Base-by-base conservation (phyloP, 2,888 invertebrate genomes). In the Choristoneura rosaceana region DNA sequence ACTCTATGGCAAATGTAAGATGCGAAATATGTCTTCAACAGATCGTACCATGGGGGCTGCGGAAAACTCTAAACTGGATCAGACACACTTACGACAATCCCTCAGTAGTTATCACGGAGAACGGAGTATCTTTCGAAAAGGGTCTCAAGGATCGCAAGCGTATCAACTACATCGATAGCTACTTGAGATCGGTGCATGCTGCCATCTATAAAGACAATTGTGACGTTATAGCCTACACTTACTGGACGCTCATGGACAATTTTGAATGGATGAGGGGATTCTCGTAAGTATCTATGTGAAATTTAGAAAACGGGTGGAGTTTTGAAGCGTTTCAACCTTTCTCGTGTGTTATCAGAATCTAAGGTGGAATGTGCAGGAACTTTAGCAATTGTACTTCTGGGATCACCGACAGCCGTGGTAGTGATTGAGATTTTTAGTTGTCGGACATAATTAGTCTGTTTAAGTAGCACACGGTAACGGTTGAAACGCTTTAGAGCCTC, bases 181-280 rank as follows among this genome's bases (percentile, higher is more conserved):
- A 95, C 77, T 79, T 95, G 14, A 85, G 89, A 25, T 82, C 92
- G 0, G 67, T 95, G 15, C 87, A 94, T 59, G 79, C 86, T 2
- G 95, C 95, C 0, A 81, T 96, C 0, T 77, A 82, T 0, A 89
- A 94, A 50, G 96, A 96, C 82, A 94, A 94, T 0, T 96, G 95
- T 75, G 91, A 92, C 65, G 94, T 96, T 0, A 83, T 91, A 9
- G 97, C 96, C 0, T 98, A 97, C 82, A 95, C 96, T 0, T 95
- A 96, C 69, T 97, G 97, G 97, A 96, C 96, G 76, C 87, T 98
- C 15, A 94, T 98, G 88, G 98, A 98, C 81, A 97, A 97, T 82
- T 97, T 96, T 86, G 97, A 98, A 85, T 98, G 97, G 97, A 93
- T 94, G 73, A 92, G 95, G 59, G 98, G 97, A 38, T 97, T 95